These are phyloP conservation scores for Plutella xylostella DNA, from an alignment of 2,888 invertebrate species.

Conservation along the genomic window DNA sequence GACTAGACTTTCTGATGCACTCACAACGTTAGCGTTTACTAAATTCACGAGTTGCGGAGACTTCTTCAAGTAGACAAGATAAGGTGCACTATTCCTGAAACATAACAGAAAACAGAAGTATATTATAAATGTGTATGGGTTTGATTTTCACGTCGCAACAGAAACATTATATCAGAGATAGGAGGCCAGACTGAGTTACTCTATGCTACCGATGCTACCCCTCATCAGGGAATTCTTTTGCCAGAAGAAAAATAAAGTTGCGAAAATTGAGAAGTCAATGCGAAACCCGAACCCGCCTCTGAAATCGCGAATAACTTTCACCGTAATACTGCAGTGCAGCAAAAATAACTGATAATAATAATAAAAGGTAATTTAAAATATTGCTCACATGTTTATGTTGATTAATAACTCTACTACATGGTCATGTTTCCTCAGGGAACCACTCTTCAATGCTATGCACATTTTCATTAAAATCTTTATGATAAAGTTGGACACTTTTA, in stretches of 20 bases:
- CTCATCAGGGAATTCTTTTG: no score
- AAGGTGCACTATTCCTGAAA: slow-evolving; percentile 33
- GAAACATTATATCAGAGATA: no score
- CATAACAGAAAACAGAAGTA: no score
- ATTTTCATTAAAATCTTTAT: slow-evolving; percentile 58
- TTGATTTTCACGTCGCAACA: no score
- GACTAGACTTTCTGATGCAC: slow-evolving; percentile 29
- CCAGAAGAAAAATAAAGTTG: no score
- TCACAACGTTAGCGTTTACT: slow-evolving; percentile 26
- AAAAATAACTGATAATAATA: neutral
- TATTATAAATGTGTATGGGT: no score
- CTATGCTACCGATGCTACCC: no score
- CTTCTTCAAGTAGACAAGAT: slow-evolving; percentile 25
- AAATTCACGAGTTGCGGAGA: slow-evolving; percentile 27
- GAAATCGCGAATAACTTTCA: no score
- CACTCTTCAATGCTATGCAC: slow-evolving; percentile 39
- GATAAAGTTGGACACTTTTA: slow-evolving; percentile 61
- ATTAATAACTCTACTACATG: slow-evolving; percentile 33
- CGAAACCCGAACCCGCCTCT: no score
- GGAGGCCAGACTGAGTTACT: no score
- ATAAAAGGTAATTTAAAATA: neutral
- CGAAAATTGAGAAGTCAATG: no score
- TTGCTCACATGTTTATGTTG: slow-evolving; percentile 7
- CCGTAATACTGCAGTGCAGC: neutral
- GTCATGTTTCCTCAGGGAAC: slow-evolving; percentile 26